Evolutionary conservation across 1,140 invertebrate genomes (phyloP).

Genomic region (Saccostrea glomerata): DNA sequence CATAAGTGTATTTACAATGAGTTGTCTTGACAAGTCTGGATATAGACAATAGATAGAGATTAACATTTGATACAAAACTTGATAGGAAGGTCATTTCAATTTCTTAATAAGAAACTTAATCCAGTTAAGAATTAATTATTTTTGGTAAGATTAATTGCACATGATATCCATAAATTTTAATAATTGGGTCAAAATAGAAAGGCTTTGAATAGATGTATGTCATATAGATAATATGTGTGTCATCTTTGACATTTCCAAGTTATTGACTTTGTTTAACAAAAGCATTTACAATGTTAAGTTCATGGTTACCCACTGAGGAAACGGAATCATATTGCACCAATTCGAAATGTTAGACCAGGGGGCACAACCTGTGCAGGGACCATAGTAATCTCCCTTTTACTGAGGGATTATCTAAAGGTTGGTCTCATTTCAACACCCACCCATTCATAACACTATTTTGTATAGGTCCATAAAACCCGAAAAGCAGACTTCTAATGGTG

Average conservation of each 20-base stretch:
- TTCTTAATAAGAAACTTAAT: background rate
- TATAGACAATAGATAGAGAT: background rate
- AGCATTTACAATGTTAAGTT: background rate
- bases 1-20: background rate
- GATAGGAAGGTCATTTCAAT: conserved; percentile 3
- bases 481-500: background rate
- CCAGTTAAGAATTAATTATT: background rate
- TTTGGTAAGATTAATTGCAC: background rate
- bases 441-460: background rate
- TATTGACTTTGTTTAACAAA: background rate
- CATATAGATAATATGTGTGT: background rate
- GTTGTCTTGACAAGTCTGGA: conserved; percentile 16
- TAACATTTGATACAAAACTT: conserved; percentile 7
- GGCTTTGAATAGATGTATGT: background rate
- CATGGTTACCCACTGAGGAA: background rate
- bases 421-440: background rate
- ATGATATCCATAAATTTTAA: background rate
- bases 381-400: background rate
- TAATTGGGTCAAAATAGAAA: background rate
- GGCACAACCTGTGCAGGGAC: conserved; percentile 2
- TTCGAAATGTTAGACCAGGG: background rate
- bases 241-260: background rate
- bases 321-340: background rate
- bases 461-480: background rate
- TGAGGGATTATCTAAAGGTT: background rate